Evolutionary conservation across 2,888 invertebrate genomes (phyloP), one percentile per base, ranked within the genome.

Genomic region (Onchidella celtica): DNA sequence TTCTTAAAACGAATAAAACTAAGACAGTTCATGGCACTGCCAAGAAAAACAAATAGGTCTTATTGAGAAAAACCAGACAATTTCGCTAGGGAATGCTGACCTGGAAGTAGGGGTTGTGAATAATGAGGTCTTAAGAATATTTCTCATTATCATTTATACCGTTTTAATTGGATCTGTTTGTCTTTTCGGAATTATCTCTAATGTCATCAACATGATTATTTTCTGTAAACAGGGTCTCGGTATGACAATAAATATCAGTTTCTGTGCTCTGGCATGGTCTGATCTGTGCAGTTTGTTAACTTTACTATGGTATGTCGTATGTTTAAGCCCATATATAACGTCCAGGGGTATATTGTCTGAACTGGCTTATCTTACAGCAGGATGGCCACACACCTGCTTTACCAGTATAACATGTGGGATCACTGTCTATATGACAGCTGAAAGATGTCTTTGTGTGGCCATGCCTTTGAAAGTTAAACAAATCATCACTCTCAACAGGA

Each of bases 151-250:
- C 24, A 73, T 59, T 57, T 38, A 73, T n/a, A 17, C 61, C 1
- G 24, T 73, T 36, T 11, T 73, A 32, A 73, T 57, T 61, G 59
- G 73, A 17, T 24, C 61, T 24, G 34, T 73, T 36, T 73, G 73
- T 59, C 34, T 73, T n/a, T 21, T 73, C 1, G 73, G 73, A 2
- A 59, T 59, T 38, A 36, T 73, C 38, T 27, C 14, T 24, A 73
- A 73, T 6, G 34, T 73, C 11, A 61, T 73, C 36, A 73, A 73
- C 38, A 73, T 73, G n/a, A 36, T 73, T 2, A 38, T 73, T n/a
- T 73, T 73, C 47, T 2, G 3, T 17, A 34, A 73, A 61, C 73
- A 61, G 36, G 73, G 61, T 38, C 14, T 73, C 4, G 32, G 27
- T 6, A 47, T 24, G 11, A 59, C 34, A 17, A 29, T 73, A 14